Base-by-base conservation (phyloP, 2,797 vertebrate species). In the Huso huso region DNA sequence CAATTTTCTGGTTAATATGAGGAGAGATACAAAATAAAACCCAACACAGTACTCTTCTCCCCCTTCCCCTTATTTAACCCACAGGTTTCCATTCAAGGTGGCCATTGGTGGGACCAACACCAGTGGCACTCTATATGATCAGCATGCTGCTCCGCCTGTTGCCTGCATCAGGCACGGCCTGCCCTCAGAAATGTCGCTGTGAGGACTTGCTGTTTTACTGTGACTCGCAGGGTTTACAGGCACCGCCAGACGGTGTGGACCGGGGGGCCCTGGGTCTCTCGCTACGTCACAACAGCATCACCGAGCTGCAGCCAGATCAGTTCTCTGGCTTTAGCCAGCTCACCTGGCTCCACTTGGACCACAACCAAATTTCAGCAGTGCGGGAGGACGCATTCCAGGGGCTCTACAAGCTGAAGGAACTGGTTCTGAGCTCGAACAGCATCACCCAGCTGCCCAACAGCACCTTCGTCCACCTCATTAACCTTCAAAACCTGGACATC, bases 81-180 rank as follows among this genome's bases (percentile, higher is more conserved):
- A 86, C 93, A 98, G 96, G 96, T 95, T 98, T 96, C 94, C 95
- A 97, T 98, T 98, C 96, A 94, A 97, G 95, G 94, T 96, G 96
- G 96, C 94, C 93, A 95, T 95, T 97, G 95, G 95, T 95, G 94
- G 94, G 94, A 94, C 93, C 89, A 93, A 91, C 95, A 95, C 93
- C 96, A 90, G 92, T 88, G 92, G 94, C 93, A 92, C 87, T 95
- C 87, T 95, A 92, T 94, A 91, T 95, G 92, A 95, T 97, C 93
- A 94, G 94, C 90, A 94, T 98, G 93, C 91, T 98, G 79, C 90
- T 94, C 89, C 95, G 94, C 90, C 92, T 93, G 91, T 92, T 93
- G 88, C 92, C 93, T 89, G 91, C 92, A 87, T 93, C 94, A 84
- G 94, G 95, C 90, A 97, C 94, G 85, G 95, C 96, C 86, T 98